A percentile compares a stretch with the other conserved stretches of the same genome.
phyloP scores from a whole-genome alignment of 2,888 invertebrate species.

The Cephus sareptanus region DNA sequence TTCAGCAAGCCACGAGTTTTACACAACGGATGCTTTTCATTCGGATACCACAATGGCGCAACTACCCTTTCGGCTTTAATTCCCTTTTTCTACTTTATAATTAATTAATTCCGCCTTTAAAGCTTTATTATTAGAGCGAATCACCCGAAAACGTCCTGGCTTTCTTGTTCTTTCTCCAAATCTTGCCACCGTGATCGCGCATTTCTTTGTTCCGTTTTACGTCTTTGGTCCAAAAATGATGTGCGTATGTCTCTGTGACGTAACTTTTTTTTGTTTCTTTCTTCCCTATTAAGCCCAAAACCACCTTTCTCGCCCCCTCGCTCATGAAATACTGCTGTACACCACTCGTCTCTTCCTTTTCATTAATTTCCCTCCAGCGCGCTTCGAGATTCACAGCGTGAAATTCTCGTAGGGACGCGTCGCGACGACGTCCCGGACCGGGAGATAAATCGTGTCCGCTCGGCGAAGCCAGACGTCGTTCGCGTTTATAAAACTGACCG shows the following conservation, averaged over 20 bases:
- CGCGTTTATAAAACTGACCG: background rate
- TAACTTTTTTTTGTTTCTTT: background rate
- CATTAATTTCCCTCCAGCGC: background rate
- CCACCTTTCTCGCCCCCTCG: too few species aligned
- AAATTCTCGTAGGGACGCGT: background rate
- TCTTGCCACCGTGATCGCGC: background rate
- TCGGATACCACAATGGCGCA: background rate
- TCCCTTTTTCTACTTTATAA: background rate
- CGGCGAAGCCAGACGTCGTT: background rate
- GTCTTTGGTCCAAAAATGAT: background rate
- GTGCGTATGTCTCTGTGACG: background rate
- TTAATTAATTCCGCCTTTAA: background rate
- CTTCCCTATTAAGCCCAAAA: too few species aligned
- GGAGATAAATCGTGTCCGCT: background rate
- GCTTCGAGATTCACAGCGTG: background rate
- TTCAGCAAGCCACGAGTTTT: background rate
- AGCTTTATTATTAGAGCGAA: background rate
- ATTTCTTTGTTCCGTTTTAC: background rate
- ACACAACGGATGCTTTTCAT: background rate
- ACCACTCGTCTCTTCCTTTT: background rate
- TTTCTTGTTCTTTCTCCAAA: background rate
- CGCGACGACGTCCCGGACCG: background rate
- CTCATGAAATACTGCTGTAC: background rate
- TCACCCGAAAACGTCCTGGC: background rate
- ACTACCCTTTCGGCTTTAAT: background rate